These are phyloP conservation scores for Strix aluco DNA, from an alignment of 2,113 vertebrate genomes.

Conservation along the genomic window DNA sequence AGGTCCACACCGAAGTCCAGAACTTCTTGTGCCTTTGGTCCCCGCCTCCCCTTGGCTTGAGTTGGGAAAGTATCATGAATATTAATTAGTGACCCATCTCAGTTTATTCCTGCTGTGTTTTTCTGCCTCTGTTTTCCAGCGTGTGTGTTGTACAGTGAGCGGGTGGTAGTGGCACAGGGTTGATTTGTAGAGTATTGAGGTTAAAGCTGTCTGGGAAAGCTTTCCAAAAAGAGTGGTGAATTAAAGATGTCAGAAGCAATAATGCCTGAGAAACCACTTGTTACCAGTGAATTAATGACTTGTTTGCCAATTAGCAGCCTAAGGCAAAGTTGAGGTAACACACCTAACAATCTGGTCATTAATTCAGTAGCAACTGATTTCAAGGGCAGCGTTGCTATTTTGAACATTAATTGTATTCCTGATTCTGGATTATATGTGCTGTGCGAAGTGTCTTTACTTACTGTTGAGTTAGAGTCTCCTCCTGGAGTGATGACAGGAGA, in stretches of 20 bases:
- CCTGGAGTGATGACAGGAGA: not conserved
- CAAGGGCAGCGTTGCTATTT: constrained; percentile 59
- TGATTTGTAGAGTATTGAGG: not conserved
- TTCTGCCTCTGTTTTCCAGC: not conserved
- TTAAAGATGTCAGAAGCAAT: constrained; percentile 52
- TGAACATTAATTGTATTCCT: constrained; percentile 55
- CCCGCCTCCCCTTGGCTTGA: not conserved
- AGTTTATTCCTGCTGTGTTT: not conserved
- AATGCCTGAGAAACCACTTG: constrained; percentile 64
- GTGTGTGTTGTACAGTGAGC: not conserved
- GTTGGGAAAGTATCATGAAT: not conserved
- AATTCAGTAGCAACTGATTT: constrained; percentile 63
- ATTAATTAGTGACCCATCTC: not conserved
- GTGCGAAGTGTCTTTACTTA: not conserved
- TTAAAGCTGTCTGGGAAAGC: constrained; percentile 32
- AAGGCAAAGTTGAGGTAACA: constrained; percentile 51
- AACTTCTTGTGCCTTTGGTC: not conserved
- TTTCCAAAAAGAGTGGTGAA: constrained; percentile 21
- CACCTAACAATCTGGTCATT: constrained; percentile 57
- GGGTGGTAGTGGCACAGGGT: not conserved
- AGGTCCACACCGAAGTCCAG: not conserved
- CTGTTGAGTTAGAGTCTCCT: not conserved
- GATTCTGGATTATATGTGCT: not conserved
- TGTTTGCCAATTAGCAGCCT: constrained; percentile 70
- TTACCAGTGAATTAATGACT: constrained; percentile 68